Evolutionary conservation across 2,888 invertebrate genomes (phyloP), one percentile per base, ranked within the genome.

Genomic region (Cybosia mesomella): DNA sequence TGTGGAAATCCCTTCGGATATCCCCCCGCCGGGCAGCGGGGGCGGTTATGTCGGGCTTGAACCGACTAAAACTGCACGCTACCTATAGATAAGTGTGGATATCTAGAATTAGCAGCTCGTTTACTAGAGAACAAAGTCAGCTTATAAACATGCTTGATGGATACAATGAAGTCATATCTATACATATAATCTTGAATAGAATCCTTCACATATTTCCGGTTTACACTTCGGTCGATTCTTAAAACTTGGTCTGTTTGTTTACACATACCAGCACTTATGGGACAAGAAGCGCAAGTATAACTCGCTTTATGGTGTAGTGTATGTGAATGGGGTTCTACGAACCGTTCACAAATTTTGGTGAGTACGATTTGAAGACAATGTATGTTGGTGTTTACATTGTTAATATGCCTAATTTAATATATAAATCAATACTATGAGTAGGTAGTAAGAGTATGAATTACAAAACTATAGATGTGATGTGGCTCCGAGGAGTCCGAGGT

Each of bases 231-330:
- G 66, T 73, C 79, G 79, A 75, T 84, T 85, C 85, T 84, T 73
- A 77, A 82, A 85, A 86, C 80, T 83, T 72, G 66, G 71, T 61
- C 63, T 70, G 75, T 76, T 81, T 81, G 85, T 87, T 86, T 86
- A 83, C 80, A 73, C 75, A 73, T 82, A 82, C 80, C 80, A 83
- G 75, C 73, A 79, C 79, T 80, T 77, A 62, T 70, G 79, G 77
- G 75, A 77, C 75, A 66, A 69, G 69, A 59, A 63, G 73, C 73
- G 66, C 64, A 76, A n/a, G 24, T 9, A 1, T 69, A 66, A 70
- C 64, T 71, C 67, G 55, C 64, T 71, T 78, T 74, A 69, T 66
- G 54, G 65, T 67, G 61, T 66, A 28, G n/a, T 8, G n/a, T 49
- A 39, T 54, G 11, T 0, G 43, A 10, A 21, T 54, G 53, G 65